Conservation (phyloP, 2,888 invertebrate genomes). For the Drosophila percnosoma region DNA sequence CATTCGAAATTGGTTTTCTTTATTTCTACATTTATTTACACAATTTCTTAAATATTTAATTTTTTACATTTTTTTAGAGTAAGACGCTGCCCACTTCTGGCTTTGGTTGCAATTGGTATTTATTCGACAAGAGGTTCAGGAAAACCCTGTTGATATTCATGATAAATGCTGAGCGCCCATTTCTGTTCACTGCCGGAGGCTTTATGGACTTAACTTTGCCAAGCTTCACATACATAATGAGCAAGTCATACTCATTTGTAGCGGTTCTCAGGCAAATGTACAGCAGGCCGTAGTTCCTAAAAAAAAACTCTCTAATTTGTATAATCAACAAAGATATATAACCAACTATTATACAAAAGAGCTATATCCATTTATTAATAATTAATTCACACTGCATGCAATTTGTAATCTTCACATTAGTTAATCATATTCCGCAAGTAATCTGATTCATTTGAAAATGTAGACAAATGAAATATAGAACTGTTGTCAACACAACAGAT, state of each 20-base stretch:
- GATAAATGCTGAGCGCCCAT: constrained; percentile 56
- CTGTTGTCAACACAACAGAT: not conserved
- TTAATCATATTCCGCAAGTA: not conserved
- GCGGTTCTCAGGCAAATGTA: constrained; percentile 71
- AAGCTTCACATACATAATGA: constrained; percentile 74
- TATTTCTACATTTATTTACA: too few species aligned
- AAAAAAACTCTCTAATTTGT: constrained; percentile 1
- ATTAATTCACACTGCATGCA: not conserved
- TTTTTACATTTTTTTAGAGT: constrained; percentile 48
- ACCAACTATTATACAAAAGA: not conserved
- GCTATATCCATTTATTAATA: constrained; percentile 2
- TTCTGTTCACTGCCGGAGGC: constrained; percentile 73
- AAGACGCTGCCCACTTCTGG: constrained; percentile 66
- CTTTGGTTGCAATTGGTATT: constrained; percentile 69
- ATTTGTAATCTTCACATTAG: not conserved
- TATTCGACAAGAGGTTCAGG: constrained; percentile 58
- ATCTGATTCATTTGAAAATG: not conserved
- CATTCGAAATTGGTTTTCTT: not conserved
- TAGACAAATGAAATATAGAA: not conserved
- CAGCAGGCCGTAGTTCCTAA: constrained; percentile 14
- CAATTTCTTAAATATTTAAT: too few species aligned
- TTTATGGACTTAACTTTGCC: constrained; percentile 68
- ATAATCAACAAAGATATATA: not conserved
- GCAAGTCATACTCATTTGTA: constrained; percentile 75
- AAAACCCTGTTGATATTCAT: constrained; percentile 63